These are phyloP conservation scores for Manacus vitellinus DNA, from an alignment of 2,113 vertebrate species.

Conservation along the genomic window DNA sequence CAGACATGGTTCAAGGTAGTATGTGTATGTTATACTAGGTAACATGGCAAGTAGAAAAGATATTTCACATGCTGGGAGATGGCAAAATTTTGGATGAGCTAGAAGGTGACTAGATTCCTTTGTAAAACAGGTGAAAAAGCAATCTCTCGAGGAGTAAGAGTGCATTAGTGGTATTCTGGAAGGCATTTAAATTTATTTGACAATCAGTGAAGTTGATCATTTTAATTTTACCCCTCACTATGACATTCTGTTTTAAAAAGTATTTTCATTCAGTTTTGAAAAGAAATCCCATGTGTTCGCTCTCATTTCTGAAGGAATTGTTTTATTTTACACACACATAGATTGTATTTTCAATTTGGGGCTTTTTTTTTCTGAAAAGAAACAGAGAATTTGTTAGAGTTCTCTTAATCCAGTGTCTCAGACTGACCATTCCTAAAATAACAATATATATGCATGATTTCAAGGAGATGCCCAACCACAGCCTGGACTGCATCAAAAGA, in stretches of 20 bases:
- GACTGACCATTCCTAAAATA: background rate
- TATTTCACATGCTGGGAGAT: background rate
- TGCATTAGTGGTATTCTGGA: background rate
- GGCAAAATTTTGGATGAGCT: background rate
- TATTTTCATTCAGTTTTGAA: background rate
- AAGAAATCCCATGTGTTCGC: background rate
- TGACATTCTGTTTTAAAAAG: background rate
- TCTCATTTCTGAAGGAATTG: background rate
- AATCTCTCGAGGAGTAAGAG: background rate
- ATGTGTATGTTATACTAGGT: accelerated
- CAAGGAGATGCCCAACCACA: background rate
- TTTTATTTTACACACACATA: background rate
- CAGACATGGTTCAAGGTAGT: background rate
- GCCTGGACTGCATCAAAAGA: background rate
- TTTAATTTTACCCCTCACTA: background rate
- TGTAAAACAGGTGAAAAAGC: background rate
- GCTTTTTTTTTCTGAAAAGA: background rate
- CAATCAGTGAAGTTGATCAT: background rate
- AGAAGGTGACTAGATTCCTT: background rate
- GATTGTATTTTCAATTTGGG: background rate
- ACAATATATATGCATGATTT: background rate
- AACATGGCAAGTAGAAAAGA: background rate
- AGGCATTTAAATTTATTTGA: background rate
- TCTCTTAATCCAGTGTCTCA: background rate
- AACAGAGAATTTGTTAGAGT: background rate